These are phyloP conservation scores for Achlya flavicornis DNA, from an alignment of 2,888 invertebrate species.

Conservation along the genomic window DNA sequence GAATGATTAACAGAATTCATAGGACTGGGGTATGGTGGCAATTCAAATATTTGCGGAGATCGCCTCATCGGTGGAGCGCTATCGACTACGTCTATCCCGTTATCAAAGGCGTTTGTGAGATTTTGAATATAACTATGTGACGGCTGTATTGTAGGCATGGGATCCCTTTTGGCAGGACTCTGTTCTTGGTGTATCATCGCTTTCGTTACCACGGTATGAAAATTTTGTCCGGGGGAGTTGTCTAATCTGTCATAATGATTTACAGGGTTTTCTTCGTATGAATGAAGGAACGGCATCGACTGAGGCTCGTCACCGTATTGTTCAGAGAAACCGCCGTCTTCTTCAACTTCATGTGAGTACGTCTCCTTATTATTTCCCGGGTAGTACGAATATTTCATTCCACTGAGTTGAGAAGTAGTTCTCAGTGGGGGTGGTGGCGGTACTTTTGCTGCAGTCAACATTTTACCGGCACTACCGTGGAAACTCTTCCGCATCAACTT, in stretches of 20 bases:
- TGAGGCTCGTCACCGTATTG: constrained; percentile 84
- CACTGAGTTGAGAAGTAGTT: constrained; percentile 93
- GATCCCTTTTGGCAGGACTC: constrained; percentile 85
- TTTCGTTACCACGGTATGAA: constrained; percentile 90
- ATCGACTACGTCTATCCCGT: constrained; percentile 86
- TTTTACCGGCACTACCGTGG: constrained; percentile 92
- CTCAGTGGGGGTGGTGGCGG: constrained; percentile 93
- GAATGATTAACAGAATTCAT: constrained; percentile 91
- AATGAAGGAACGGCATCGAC: constrained; percentile 85
- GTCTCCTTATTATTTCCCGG: constrained; percentile 74
- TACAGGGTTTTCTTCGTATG: constrained; percentile 75
- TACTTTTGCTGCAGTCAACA: constrained; percentile 92
- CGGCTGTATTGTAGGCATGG: constrained; percentile 52
- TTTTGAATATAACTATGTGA: constrained; percentile 68
- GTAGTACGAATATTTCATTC: constrained; percentile 85
- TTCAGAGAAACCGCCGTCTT: constrained; percentile 78
- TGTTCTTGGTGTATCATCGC: constrained; percentile 94
- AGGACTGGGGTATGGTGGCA: constrained; percentile 93
- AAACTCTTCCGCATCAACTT: constrained; percentile 95
- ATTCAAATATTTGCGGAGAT: constrained; percentile 80
- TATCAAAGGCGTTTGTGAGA: constrained; percentile 71
- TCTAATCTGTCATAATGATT: constrained; percentile 70
- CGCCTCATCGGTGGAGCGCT: constrained; percentile 73
- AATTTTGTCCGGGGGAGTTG: constrained; percentile 76
- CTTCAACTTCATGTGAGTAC: constrained; percentile 73